These are phyloP conservation scores for Halictus quadricinctus DNA, from an alignment of 2,888 invertebrate species.

Conservation along the genomic window DNA sequence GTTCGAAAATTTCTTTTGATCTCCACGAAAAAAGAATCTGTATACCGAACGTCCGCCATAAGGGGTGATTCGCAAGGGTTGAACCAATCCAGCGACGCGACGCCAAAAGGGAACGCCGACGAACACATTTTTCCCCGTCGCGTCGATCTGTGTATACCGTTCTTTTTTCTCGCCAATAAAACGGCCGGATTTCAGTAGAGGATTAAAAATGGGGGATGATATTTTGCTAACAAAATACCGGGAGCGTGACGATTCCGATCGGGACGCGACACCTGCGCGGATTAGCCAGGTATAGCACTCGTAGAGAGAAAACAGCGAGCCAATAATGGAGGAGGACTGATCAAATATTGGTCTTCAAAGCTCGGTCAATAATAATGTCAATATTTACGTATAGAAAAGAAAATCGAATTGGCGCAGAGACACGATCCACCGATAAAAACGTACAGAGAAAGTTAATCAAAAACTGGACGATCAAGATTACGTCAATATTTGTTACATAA, in stretches of 20 bases:
- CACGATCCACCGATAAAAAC: background rate
- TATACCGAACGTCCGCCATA: background rate
- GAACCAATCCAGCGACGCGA: slow-evolving; percentile 63
- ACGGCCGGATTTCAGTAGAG: slow-evolving; percentile 18
- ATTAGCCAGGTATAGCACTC: slow-evolving; percentile 45
- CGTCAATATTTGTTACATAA: background rate
- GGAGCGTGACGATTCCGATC: slow-evolving; percentile 33
- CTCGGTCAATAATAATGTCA: background rate
- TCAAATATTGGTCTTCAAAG: slow-evolving; percentile 39
- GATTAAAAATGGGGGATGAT: slow-evolving; percentile 50
- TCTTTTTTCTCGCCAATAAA: slow-evolving; percentile 18
- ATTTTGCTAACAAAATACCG: slow-evolving; percentile 46
- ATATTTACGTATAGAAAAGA: background rate
- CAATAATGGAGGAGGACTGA: slow-evolving; percentile 27
- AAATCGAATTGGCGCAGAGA: background rate
- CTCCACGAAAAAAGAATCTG: background rate
- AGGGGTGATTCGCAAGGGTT: slow-evolving; percentile 12
- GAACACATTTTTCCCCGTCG: slow-evolving; percentile 3
- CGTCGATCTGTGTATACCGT: slow-evolving; percentile 38
- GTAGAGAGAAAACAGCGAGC: slow-evolving; percentile 23
- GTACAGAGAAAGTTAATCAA: background rate
- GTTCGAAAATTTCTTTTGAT: background rate
- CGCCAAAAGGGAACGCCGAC: slow-evolving; percentile 29
- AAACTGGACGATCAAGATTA: background rate
- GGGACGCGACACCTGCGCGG: slow-evolving; percentile 42